A percentile compares a stretch with the other conserved stretches of the same genome.
Evolutionary conservation across 2,113 vertebrate species (phyloP).

Genomic region (Pycnonotus jocosus): DNA sequence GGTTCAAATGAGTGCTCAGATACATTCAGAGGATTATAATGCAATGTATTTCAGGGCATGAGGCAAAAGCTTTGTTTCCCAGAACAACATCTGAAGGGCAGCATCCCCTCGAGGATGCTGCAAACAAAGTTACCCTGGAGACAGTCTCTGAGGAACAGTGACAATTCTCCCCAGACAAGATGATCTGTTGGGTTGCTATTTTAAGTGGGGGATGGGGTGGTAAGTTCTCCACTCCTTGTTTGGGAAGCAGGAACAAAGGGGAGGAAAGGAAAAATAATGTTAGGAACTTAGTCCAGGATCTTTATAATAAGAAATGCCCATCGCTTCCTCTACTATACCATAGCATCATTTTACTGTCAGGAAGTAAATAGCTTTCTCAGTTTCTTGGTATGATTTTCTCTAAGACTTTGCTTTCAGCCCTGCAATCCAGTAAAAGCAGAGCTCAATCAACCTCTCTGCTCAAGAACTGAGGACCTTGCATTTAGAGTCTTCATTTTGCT

Average conservation of each 20-base stretch:
- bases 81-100: neutral
- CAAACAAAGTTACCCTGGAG: constrained; percentile 22
- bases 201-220: neutral
- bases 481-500: neutral
- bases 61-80: neutral
- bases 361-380: neutral
- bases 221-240: neutral
- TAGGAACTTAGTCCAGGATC: neutral
- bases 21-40: neutral
- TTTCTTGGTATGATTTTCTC: neutral
- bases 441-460: neutral
- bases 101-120: neutral
- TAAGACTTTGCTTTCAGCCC: neutral
- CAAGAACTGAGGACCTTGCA: neutral
- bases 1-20: neutral
- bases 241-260: neutral
- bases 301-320: neutral
- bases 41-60: neutral
- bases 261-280: neutral
- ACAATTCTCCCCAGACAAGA: neutral
- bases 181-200: neutral
- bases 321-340: neutral
- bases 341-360: neutral
- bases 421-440: neutral
- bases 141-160: neutral